Evolutionary conservation across 1,140 invertebrate species (phyloP).

Genomic region (Drosophila auraria): DNA sequence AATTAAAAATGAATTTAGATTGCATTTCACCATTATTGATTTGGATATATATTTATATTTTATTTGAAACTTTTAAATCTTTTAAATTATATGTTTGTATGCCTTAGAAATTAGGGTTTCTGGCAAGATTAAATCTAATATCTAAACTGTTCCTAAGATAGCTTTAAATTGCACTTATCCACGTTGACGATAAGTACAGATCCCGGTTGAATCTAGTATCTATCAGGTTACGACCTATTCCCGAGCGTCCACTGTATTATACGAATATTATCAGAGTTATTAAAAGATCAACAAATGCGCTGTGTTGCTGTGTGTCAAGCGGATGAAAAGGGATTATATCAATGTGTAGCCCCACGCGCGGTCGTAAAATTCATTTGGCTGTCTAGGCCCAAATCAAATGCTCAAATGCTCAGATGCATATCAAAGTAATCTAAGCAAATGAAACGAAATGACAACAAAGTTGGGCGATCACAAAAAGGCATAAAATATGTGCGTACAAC

Average conservation of each 20-base stretch:
- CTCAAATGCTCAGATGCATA: conserved; percentile 71
- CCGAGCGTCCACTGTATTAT: neutral
- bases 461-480: conserved; percentile 39
- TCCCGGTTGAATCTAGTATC: neutral
- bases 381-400: conserved; percentile 60
- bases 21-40: too few species aligned
- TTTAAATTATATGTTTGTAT: too few species aligned
- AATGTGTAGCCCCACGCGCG: conserved; percentile 36
- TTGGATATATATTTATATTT: too few species aligned
- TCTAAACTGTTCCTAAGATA: neutral
- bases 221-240: neutral
- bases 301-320: conserved; percentile 5
- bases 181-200: too few species aligned
- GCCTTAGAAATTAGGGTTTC: neutral
- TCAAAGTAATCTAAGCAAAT: conserved; percentile 73
- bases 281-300: conserved; percentile 39
- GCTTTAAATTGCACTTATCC: too few species aligned
- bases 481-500: conserved; percentile 50
- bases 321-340: conserved; percentile 37
- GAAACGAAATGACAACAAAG: conserved; percentile 62
- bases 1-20: too few species aligned
- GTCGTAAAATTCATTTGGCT: conserved; percentile 40
- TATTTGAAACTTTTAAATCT: too few species aligned
- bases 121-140: neutral
- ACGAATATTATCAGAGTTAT: conserved; percentile 24